Evolutionary conservation across 2,113 vertebrate species (phyloP), one percentile per base, ranked within the genome.

Genomic region (Mesembrinibis cayennensis): DNA sequence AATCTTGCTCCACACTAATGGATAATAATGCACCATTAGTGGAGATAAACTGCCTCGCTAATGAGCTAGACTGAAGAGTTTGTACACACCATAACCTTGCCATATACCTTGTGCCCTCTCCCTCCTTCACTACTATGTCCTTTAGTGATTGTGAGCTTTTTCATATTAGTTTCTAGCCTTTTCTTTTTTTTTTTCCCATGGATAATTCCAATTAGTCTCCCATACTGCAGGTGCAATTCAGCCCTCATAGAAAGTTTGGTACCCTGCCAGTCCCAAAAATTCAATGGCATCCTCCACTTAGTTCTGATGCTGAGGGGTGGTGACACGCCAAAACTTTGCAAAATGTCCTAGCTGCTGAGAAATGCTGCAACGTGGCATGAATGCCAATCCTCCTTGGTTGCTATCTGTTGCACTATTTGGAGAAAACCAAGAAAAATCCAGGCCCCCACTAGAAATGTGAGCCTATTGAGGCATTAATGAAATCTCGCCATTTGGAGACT

Each of bases 371-470:
- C 0, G 1, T 42, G 23, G 44, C 12, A 7, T 15, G 29, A 66
- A 16, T 17, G 10, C 16, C 47, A 83, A 8, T 23, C 20, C 27
- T 80, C 30, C 20, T 90, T 36, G 9, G 1, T 11, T 61, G 27
- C 20, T 74, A 66, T 34, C 8, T 52, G 26, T 45, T 83, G 38
- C 25, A 23, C 21, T 2, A 1, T 58, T 84, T 81, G 55, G 17
- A 91, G 50, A 65, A 85, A 92, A 90, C 22, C 21, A 73, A 47
- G 66, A 72, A 85, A 94, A 86, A 78, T 25, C 27, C n/a, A 25
- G 38, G 13, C 32, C 21, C 16, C 22, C 5, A 2, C 13, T 40
- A 62, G 70, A 82, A 91, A 85, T 0, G 2, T 13, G 16, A 83
- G 27, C 42, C 32, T 25, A 27, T 56, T 78, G 65, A 66, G 45